phyloP scores from a whole-genome alignment of 2,888 invertebrate genomes.

The Muscina levida region DNA sequence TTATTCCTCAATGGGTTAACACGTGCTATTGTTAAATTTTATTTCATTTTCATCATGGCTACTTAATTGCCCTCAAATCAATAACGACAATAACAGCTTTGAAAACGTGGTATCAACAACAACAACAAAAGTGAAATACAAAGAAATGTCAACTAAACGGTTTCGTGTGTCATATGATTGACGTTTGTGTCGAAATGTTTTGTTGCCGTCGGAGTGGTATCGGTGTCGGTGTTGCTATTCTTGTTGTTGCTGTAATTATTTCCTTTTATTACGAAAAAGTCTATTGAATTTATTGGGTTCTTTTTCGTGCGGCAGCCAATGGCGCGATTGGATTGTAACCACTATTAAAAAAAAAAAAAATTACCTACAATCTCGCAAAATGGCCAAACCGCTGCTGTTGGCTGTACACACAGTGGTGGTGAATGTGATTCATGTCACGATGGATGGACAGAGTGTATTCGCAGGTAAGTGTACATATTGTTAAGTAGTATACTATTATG shows the following conservation, averaged over 20 bases:
- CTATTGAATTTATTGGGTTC: conserved; percentile 38
- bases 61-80: conserved; percentile 31
- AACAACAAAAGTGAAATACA: conserved; percentile 14
- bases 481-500: too few relatives aligned
- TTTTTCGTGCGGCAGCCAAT: conserved; percentile 51
- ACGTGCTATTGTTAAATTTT: conserved; percentile 11
- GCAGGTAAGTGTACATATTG: too few relatives aligned
- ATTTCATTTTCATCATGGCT: conserved; percentile 33
- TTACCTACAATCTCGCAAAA: background rate
- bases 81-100: conserved; percentile 34
- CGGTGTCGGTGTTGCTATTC: conserved; percentile 12
- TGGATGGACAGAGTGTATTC: background rate
- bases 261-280: background rate
- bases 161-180: conserved; percentile 66
- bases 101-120: conserved; percentile 21
- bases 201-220: background rate
- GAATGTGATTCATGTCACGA: background rate
- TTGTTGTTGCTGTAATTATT: conserved; percentile 3
- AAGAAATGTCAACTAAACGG: conserved; percentile 50
- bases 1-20: conserved; percentile 43
- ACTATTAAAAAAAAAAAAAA: background rate
- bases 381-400: background rate
- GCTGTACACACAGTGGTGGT: background rate
- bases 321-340: conserved; percentile 41
- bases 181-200: conserved; percentile 54